Evolutionary conservation across 2,113 vertebrate species (phyloP).

Genomic region (Nothobranchius kuhntae): DNA sequence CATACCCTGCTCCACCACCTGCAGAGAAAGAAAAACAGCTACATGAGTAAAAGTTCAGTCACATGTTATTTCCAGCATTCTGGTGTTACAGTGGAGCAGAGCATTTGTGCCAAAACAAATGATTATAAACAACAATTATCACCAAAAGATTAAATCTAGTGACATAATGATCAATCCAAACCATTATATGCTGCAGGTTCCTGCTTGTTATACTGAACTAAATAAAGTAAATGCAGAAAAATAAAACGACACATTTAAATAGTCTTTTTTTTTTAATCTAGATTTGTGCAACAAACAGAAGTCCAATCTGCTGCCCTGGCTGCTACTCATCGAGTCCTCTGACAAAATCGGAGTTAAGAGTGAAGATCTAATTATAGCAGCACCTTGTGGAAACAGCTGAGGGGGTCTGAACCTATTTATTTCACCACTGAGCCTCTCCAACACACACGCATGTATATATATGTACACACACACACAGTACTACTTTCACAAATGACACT

Average conservation of each 20-base stretch:
- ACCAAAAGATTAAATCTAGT: too few relatives aligned
- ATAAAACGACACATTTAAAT: not conserved
- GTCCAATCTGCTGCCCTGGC: constrained; percentile 15
- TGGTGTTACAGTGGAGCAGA: too few relatives aligned
- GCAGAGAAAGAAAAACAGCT: constrained; percentile 1
- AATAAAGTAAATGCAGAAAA: not conserved
- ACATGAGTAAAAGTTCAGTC: not conserved
- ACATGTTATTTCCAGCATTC: too few relatives aligned
- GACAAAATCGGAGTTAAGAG: constrained; percentile 58
- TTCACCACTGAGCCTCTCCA: constrained; percentile 57
- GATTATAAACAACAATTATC: too few relatives aligned
- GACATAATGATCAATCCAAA: too few relatives aligned
- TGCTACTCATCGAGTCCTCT: constrained; percentile 38
- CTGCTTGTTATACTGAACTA: too few relatives aligned
- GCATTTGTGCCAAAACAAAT: too few relatives aligned
- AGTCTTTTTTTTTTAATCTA: not conserved
- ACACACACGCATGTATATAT: constrained; percentile 1
- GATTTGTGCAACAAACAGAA: not conserved
- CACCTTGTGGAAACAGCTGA: constrained; percentile 79
- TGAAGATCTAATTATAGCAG: constrained; percentile 76
- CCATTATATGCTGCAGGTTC: too few relatives aligned
- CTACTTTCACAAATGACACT: constrained; percentile 39
- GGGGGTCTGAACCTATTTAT: constrained; percentile 76
- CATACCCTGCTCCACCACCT: constrained; percentile 99
- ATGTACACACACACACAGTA: constrained; percentile 6